Conservation (phyloP, 2,113 vertebrate species). For the Oxyura jamaicensis region DNA sequence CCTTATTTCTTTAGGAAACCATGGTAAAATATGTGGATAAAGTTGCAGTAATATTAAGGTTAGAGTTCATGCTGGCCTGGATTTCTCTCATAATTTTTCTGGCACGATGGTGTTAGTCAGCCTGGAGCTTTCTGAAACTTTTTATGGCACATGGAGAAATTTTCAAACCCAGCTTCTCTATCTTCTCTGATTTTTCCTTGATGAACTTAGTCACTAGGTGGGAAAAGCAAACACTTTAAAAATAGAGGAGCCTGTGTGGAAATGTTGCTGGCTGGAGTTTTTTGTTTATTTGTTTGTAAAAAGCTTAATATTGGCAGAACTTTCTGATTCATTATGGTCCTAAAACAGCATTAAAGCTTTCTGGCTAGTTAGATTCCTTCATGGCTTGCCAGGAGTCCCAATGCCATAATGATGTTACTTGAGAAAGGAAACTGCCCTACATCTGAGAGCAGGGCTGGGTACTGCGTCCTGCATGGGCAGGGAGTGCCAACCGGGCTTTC, state of each 20-base stretch:
- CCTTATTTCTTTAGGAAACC: conserved; percentile 51
- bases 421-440: neutral
- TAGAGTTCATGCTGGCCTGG: conserved; percentile 51
- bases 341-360: conserved; percentile 9
- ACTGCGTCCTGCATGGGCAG: neutral
- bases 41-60: conserved; percentile 63
- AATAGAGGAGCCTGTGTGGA: neutral
- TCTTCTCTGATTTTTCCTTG: conserved; percentile 7
- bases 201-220: neutral
- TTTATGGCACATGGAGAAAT: neutral
- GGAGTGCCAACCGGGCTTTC: neutral
- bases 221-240: conserved; percentile 10
- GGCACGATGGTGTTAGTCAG: neutral
- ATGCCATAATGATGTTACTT: neutral
- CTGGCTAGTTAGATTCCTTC: neutral
- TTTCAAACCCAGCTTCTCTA: neutral
- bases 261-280: neutral
- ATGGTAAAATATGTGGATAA: conserved; percentile 51
- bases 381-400: neutral
- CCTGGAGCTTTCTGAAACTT: conserved; percentile 19
- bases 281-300: neutral
- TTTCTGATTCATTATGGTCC: conserved; percentile 14
- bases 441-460: neutral
- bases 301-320: neutral
- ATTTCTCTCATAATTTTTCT: conserved; percentile 44